These are phyloP conservation scores for Nymphalis polychloros DNA, from an alignment of 2,888 invertebrate genomes.

Conservation along the genomic window DNA sequence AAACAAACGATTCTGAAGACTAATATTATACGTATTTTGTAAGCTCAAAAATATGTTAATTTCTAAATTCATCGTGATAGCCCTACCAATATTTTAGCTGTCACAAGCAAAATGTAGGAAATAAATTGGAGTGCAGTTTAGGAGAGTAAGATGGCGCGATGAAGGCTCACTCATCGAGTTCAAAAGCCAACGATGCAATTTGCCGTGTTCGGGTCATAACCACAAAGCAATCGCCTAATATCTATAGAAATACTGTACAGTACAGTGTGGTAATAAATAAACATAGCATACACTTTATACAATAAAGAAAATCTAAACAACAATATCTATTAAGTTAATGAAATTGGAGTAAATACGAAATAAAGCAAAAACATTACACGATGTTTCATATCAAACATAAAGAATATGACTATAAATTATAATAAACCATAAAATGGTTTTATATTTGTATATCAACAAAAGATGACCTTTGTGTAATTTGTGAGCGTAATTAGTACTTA, in stretches of 20 bases:
- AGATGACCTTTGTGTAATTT: too few relatives aligned
- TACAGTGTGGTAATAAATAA: not conserved
- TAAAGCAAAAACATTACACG: too few relatives aligned
- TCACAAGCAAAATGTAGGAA: conserved; percentile 31
- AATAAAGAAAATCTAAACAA: too few relatives aligned
- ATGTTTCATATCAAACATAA: too few relatives aligned
- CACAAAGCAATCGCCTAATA: conserved; percentile 21
- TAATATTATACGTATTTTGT: not conserved
- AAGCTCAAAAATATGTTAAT: conserved; percentile 11
- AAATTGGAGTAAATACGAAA: too few relatives aligned
- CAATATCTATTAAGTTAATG: too few relatives aligned
- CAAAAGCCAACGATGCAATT: conserved; percentile 73
- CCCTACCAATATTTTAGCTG: conserved; percentile 28
- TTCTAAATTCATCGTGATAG: conserved; percentile 11
- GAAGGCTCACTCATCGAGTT: conserved; percentile 79
- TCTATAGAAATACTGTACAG: conserved; percentile 11
- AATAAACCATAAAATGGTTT: too few relatives aligned
- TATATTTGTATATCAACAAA: too few relatives aligned
- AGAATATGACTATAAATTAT: too few relatives aligned
- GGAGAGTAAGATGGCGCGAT: conserved; percentile 43
- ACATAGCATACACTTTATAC: not conserved
- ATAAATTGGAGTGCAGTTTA: conserved; percentile 30
- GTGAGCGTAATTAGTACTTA: too few relatives aligned
- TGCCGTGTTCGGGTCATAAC: conserved; percentile 47
- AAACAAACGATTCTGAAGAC: not conserved